Percentiles rank a stretch among this genome's conserved stretches.
Evolutionary conservation across 1,140 invertebrate genomes (phyloP).

Genomic region (Camponotus vicinus): DNA sequence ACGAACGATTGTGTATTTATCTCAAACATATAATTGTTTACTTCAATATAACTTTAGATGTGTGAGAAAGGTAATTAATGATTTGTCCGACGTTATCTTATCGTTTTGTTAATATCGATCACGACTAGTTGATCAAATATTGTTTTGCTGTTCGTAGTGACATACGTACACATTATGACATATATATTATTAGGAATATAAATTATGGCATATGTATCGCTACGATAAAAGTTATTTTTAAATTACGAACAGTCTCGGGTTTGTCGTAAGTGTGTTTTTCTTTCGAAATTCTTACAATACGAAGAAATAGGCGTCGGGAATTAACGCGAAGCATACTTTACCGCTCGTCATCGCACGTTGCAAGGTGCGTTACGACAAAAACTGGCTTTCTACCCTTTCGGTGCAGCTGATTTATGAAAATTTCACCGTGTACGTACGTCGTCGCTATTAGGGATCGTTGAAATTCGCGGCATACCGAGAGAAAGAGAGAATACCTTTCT

Average conservation of each 20-base stretch:
- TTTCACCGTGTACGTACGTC: conserved; percentile 8
- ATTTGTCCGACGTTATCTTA: conserved; percentile 17
- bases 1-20: neutral
- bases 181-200: conserved; percentile 6
- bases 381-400: conserved; percentile 39
- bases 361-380: conserved; percentile 13
- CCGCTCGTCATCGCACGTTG: conserved; percentile 17
- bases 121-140: conserved; percentile 10
- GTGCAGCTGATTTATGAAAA: conserved; percentile 45
- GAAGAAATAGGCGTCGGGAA: conserved; percentile 11
- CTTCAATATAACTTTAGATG: neutral
- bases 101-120: conserved; percentile 21
- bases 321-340: conserved; percentile 15
- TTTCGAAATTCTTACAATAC: neutral
- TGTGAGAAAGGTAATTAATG: neutral
- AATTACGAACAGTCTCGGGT: neutral
- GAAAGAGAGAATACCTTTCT: conserved; percentile 13
- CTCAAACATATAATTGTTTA: neutral
- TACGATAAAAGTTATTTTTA: neutral
- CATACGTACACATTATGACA: neutral
- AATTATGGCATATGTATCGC: no score
- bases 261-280: neutral
- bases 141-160: neutral
- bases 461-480: neutral
- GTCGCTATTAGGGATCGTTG: conserved; percentile 26